phyloP scores from a whole-genome alignment of 2,888 invertebrate genomes.

The Drosophila algonquin region DNA sequence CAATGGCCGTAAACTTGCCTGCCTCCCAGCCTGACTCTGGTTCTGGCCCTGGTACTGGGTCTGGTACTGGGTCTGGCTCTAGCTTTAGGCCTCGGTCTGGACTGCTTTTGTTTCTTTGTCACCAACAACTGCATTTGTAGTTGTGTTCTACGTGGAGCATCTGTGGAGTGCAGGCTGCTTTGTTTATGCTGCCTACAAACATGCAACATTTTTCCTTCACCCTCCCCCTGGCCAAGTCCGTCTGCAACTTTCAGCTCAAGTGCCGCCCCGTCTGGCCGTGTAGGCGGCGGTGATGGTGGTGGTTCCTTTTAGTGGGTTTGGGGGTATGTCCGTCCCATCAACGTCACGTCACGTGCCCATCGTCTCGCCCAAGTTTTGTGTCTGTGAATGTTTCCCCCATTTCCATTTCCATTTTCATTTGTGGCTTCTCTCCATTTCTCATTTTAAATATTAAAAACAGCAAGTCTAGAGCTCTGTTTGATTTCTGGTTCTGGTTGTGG shows the following conservation, averaged over 20 bases:
- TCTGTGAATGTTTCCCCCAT: constrained; percentile 11
- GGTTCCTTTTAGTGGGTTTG: constrained; percentile 14
- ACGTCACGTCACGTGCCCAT: constrained; percentile 40
- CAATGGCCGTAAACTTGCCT: constrained; percentile 57
- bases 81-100: neutral
- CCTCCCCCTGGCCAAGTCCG: constrained; percentile 34
- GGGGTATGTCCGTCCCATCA: constrained; percentile 45
- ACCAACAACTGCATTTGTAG: constrained; percentile 22
- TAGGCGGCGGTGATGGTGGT: constrained; percentile 33
- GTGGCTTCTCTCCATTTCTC: constrained; percentile 51
- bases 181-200: constrained; percentile 63
- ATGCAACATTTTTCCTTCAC: constrained; percentile 10
- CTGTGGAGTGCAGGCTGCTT: constrained; percentile 67
- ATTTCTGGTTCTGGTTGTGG: neutral
- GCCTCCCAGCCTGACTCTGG: constrained; percentile 16
- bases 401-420: constrained; percentile 38
- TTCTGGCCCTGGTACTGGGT: neutral
- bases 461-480: constrained; percentile 46
- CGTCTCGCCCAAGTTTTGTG: constrained; percentile 15
- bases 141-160: constrained; percentile 36
- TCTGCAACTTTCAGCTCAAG: constrained; percentile 73
- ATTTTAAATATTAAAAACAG: constrained; percentile 69
- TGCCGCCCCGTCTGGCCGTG: constrained; percentile 50
- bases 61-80: neutral
- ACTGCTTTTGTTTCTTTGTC: constrained; percentile 49